Evolutionary conservation across 2,888 invertebrate species (phyloP).

Genomic region (Epinotia brunnichana): DNA sequence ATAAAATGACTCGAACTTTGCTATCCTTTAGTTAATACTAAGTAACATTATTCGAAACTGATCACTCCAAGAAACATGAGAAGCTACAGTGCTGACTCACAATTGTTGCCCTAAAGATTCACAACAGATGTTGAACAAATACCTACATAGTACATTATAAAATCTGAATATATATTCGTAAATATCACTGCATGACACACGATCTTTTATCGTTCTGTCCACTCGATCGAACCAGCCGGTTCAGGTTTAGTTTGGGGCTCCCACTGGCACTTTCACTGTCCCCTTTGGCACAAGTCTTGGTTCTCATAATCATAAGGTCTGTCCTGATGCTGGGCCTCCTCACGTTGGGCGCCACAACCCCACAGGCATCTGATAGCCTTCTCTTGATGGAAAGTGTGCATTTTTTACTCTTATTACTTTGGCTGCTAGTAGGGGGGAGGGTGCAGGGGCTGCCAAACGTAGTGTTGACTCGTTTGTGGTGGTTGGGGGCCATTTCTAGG

Average conservation of each 20-base stretch:
- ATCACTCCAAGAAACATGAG: background rate
- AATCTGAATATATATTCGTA: background rate
- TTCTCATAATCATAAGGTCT: slow-evolving; percentile 94
- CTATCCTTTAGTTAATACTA: background rate
- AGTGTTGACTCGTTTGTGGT: slow-evolving; percentile 91
- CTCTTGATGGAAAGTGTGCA: slow-evolving; percentile 92
- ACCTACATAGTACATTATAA: slow-evolving; percentile 27
- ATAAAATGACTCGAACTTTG: background rate
- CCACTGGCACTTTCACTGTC: slow-evolving; percentile 85
- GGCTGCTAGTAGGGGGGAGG: slow-evolving; percentile 87
- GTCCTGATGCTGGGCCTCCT: slow-evolving; percentile 94
- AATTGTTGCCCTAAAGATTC: background rate
- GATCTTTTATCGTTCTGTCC: slow-evolving; percentile 76
- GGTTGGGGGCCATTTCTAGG: slow-evolving; percentile 94
- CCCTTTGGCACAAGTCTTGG: slow-evolving; percentile 89
- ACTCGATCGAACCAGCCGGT: slow-evolving; percentile 75
- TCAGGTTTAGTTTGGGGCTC: slow-evolving; percentile 79
- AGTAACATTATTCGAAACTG: background rate
- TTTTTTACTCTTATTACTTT: slow-evolving; percentile 87
- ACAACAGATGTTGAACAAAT: background rate
- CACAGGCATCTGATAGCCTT: slow-evolving; percentile 93
- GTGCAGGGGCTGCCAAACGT: slow-evolving; percentile 91
- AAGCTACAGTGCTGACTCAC: background rate
- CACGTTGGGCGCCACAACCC: slow-evolving; percentile 94
- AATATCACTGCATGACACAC: slow-evolving; percentile 80